A percentile compares a stretch with the other conserved stretches of the same genome.
phyloP scores from a whole-genome alignment of 2,888 invertebrate genomes.

The Synanthedon myopaeformis region DNA sequence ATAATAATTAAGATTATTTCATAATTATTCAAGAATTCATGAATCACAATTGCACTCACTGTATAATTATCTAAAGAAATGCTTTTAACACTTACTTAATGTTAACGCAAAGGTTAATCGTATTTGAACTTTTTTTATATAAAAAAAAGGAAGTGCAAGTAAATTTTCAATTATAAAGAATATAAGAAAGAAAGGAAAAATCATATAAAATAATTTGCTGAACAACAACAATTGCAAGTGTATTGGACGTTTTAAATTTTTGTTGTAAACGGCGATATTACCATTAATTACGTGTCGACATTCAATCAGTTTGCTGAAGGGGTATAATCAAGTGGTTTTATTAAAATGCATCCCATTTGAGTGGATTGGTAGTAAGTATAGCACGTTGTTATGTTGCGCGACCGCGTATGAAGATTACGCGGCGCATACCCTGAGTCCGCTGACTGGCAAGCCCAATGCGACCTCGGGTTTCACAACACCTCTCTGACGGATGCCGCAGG shows the following conservation, averaged over 20 bases:
- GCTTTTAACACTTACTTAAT: too few relatives aligned
- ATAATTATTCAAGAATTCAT: too few relatives aligned
- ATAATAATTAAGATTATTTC: too few relatives aligned
- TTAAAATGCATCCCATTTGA: background rate
- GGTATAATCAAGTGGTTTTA: background rate
- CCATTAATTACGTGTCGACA: background rate
- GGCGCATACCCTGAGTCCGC: background rate
- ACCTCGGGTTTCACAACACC: slow-evolving; percentile 21
- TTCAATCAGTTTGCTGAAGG: background rate
- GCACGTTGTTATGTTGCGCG: background rate
- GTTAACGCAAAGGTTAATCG: too few relatives aligned
- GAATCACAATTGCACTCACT: too few relatives aligned
- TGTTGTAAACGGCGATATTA: background rate
- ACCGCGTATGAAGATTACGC: background rate
- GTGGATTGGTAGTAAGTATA: background rate
- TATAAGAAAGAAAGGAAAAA: too few relatives aligned
- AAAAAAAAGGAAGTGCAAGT: too few relatives aligned
- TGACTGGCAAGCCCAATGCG: slow-evolving; percentile 9
- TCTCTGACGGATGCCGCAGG: background rate
- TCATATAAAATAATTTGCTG: background rate
- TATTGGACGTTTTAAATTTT: too few relatives aligned
- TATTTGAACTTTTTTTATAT: too few relatives aligned
- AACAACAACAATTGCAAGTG: too few relatives aligned
- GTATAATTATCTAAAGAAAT: too few relatives aligned
- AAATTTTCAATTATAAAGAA: too few relatives aligned